Evolutionary conservation across 2,113 vertebrate genomes (phyloP), one percentile per base, ranked within the genome.

Genomic region (Hypocryptadius cinnamomeus): DNA sequence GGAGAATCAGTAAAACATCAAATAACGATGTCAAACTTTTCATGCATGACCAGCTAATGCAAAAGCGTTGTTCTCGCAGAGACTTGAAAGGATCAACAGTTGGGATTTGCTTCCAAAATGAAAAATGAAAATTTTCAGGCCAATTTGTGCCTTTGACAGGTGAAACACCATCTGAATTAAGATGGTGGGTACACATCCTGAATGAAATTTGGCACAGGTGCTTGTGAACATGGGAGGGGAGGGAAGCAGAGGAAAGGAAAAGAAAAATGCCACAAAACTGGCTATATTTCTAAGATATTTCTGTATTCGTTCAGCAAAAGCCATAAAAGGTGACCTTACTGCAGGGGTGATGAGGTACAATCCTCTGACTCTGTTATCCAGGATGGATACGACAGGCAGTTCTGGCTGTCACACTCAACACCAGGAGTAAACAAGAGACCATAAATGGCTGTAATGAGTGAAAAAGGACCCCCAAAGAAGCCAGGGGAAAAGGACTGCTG

Each of bases 1-100:
- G 63, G 73, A 85, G 45, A 64, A 73, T 72, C 70, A 76, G 74
- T 92, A 79, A 91, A 87, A 89, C 85, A 89, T 85, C 92, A 79
- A 84, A 72, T 68, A 72, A 70, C 13, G 10, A 84, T 79, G 79
- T 91, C 92, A 95, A 9, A 61, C 78, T 35, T 82, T 3, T 89
- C 78, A 77, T 42, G 87, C 66, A 1, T 76, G 81, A 85, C 66
- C 87, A 87, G 56, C 48, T 69, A 64, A 85, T 27, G 90, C 50
- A 69, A 60, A 92, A 45, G 40, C 1, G 0, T 60, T 4, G 2
- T 40, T 79, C 59, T 85, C 33, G 0, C 19, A 51, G 85, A 53
- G 87, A 40, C 53, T 63, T 85, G 33, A 74, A 95, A 89, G 47
- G 57, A 85, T 79, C 71, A 89, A 65, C 48, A 61, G 74, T 44